A percentile compares a stretch with the other conserved stretches of the same genome.
Evolutionary conservation across 2,888 invertebrate species (phyloP).

Genomic region (Ormia ochracea): DNA sequence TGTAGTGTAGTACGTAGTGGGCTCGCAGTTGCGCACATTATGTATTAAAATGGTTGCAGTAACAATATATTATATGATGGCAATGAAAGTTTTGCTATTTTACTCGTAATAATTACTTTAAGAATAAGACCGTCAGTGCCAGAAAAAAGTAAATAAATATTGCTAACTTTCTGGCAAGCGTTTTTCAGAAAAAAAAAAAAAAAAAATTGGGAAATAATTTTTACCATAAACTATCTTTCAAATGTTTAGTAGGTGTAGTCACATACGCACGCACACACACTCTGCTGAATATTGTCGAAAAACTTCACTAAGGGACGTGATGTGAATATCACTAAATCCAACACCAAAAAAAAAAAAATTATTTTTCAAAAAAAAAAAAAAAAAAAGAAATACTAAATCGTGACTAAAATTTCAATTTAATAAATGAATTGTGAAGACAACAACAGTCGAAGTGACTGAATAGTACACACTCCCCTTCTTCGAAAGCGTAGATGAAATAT

Average conservation of each 20-base stretch:
- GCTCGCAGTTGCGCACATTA: too few relatives aligned
- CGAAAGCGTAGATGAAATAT: not conserved
- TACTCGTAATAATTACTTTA: too few relatives aligned
- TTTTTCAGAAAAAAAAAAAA: too few relatives aligned
- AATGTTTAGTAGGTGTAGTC: not conserved
- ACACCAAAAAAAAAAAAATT: conserved; percentile 67
- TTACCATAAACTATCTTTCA: not conserved
- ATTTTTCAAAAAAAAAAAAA: conserved; percentile 4
- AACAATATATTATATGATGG: too few relatives aligned
- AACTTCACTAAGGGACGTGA: conserved; percentile 72
- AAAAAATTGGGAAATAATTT: not conserved
- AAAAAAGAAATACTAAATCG: conserved; percentile 71
- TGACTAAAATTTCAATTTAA: conserved; percentile 70
- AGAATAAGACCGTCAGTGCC: too few relatives aligned
- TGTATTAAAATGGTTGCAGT: too few relatives aligned
- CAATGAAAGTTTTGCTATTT: too few relatives aligned
- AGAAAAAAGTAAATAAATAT: too few relatives aligned
- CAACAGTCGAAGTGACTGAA: conserved; percentile 4
- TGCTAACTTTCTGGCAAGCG: too few relatives aligned
- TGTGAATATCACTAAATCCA: conserved; percentile 74
- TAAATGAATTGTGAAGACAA: conserved; percentile 59
- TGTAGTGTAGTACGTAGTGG: too few relatives aligned
- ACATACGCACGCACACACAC: not conserved
- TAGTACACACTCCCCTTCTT: not conserved
- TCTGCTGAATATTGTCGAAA: conserved; percentile 59